Base-by-base conservation (phyloP, 2,888 invertebrate genomes). In the Synergus umbraculus region DNA sequence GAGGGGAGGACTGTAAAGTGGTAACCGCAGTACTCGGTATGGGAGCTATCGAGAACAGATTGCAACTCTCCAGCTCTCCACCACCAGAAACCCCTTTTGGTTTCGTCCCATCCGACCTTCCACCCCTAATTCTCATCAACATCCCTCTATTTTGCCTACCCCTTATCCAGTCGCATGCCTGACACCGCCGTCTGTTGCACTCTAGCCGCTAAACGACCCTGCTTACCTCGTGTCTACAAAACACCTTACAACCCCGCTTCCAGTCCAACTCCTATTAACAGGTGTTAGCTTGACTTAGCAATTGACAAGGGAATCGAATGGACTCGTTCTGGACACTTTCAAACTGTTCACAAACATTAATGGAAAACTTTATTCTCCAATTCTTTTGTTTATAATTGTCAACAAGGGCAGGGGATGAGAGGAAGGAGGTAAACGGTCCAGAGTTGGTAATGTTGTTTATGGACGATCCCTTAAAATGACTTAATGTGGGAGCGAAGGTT, bases 31-130 rank as follows among this genome's bases (percentile, higher is more conserved):
- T 87, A 85, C 84, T 85, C 85, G 84, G 86, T 84, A 80, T 82
- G 86, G 85, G 85, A 87, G 83, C 88, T 86, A 90, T 89, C 88
- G 87, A 84, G 84, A 90, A 90, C 90, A 89, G 90, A 90, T 90
- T 90, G 89, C 87, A 88, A 89, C 89, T 89, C 87, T 85, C 86
- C 87, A 88, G 88, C 89, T 89, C 87, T 84, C 86, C 77, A 81
- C 80, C 80, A 73, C 84, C 77, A 67, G 69, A 80, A 80, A 76
- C 58, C 60, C 64, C 18, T 73, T 76, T 78, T 66, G 60, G 76
- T 64, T 60, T 63, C 60, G 15, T 37, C 44, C 15, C 43, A 63
- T 60, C 44, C 63, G 58, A 63, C 60, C 60, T 76, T 63, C 46
- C 76, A 63, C 44, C 29, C 76, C 64, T 76, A 76, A 79, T 65